Percentiles rank a stretch among this genome's conserved stretches.
Evolutionary conservation across 2,888 invertebrate species (phyloP).

Genomic region (Opisthograptis luteolata): DNA sequence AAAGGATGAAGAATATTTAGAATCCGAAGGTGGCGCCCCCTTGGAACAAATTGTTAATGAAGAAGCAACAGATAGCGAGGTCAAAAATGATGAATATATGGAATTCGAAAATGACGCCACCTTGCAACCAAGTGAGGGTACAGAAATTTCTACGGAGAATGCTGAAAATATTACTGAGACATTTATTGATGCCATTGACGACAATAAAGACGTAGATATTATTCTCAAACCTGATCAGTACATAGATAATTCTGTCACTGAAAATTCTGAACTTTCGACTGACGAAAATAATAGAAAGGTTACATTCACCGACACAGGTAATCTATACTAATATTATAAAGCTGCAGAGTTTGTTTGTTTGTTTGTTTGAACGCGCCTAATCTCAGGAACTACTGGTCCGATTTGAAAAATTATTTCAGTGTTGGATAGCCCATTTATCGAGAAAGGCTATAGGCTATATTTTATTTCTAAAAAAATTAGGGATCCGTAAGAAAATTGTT

Average conservation of each 20-base stretch:
- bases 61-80: neutral
- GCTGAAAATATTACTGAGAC: neutral
- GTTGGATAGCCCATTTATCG: no score
- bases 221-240: neutral
- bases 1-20: neutral
- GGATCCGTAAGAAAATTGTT: no score
- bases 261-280: neutral
- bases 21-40: neutral
- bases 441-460: no score
- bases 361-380: slow-evolving; percentile 1
- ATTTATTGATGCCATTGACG: slow-evolving; percentile 12
- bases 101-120: slow-evolving; percentile 3
- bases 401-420: no score
- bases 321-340: neutral
- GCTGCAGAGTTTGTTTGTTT: neutral
- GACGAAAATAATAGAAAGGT: slow-evolving; percentile 17
- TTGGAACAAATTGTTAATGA: neutral
- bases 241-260: neutral
- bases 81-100: slow-evolving; percentile 4
- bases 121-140: neutral
- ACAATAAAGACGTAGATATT: neutral
- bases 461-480: no score
- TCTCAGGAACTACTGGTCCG: no score
- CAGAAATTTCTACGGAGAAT: neutral
- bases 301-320: slow-evolving; percentile 11